phyloP scores from a whole-genome alignment of 2,113 vertebrate species.

The Ondatra zibethicus region DNA sequence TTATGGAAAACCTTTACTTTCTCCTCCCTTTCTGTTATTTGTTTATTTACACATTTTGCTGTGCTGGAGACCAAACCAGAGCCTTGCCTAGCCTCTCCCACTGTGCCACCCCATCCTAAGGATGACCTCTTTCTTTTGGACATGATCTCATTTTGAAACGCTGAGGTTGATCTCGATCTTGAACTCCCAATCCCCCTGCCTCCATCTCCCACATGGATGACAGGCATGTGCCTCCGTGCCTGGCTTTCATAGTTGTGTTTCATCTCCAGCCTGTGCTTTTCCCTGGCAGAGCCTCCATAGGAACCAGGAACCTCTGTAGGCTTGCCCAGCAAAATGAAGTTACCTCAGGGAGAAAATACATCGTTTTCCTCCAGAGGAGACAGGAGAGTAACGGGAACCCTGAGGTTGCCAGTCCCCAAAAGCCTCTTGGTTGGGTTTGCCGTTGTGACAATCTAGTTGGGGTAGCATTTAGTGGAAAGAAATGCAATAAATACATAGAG shows the following conservation, averaged over 20 bases:
- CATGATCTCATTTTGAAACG: background rate
- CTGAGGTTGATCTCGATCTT: background rate
- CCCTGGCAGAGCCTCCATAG: background rate
- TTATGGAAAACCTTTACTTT: background rate
- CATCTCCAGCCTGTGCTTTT: background rate
- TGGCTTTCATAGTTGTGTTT: background rate
- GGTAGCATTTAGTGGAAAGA: slow-evolving; percentile 24
- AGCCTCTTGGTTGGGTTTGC: background rate
- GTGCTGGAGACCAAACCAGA: background rate
- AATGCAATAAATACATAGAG: slow-evolving; percentile 9
- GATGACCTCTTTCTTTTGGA: background rate
- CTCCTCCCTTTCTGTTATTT: background rate
- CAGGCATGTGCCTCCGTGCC: background rate
- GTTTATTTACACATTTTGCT: background rate
- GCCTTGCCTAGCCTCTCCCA: too few species aligned
- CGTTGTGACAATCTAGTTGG: background rate
- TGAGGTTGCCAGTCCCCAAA: background rate
- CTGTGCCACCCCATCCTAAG: background rate
- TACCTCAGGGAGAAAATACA: background rate
- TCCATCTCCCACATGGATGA: background rate
- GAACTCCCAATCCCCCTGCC: background rate
- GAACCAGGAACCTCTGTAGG: background rate
- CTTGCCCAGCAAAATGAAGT: background rate
- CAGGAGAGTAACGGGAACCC: background rate
- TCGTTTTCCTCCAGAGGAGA: background rate